Evolutionary conservation across 2,888 invertebrate genomes (phyloP).

Genomic region (Apamea anceps): DNA sequence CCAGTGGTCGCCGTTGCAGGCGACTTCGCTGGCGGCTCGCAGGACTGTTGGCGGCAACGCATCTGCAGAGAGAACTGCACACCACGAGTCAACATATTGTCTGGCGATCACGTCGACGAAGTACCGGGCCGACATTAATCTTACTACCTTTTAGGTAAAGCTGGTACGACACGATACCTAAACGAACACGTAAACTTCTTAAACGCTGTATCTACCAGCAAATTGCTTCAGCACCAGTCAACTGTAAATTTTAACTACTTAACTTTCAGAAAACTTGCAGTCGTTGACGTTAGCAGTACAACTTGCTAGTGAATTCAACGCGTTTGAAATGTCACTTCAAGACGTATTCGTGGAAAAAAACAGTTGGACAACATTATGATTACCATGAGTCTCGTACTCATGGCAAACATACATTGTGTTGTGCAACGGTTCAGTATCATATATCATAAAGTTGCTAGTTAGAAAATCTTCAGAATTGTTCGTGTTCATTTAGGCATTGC

Average conservation of each 20-base stretch:
- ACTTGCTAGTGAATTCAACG: neutral
- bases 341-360: neutral
- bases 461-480: neutral
- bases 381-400: neutral
- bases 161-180: constrained; percentile 33
- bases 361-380: neutral
- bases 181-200: constrained; percentile 18
- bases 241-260: neutral
- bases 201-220: neutral
- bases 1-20: constrained; percentile 92
- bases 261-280: neutral
- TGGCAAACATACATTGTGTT: neutral
- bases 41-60: constrained; percentile 84
- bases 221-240: neutral
- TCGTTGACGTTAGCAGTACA: neutral
- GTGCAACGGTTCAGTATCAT: neutral
- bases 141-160: constrained; percentile 44
- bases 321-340: neutral
- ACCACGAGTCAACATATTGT: constrained; percentile 88
- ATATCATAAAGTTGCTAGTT: neutral
- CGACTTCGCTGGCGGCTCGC: constrained; percentile 91
- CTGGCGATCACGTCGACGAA: constrained; percentile 68
- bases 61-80: constrained; percentile 91
- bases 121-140: constrained; percentile 57
- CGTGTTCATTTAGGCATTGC: constrained; percentile 39